Percentiles rank a stretch among this genome's conserved stretches.
Conservation (phyloP, 2,113 vertebrate genomes). For the Elephantulus edwardii region DNA sequence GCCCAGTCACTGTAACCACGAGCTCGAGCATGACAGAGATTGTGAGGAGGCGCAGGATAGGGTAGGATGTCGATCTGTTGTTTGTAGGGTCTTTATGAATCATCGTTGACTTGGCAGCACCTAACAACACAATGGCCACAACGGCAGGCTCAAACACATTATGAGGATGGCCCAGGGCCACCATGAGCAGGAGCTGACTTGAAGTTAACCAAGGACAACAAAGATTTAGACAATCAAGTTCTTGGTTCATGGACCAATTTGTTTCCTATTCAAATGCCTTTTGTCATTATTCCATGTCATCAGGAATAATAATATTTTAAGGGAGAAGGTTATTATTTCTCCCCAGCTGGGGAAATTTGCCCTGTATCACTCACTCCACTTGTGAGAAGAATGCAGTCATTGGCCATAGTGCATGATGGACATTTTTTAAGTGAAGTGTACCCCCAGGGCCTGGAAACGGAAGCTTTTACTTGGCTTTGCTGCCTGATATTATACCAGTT, state of each 20-base stretch:
- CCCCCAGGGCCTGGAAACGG: neutral
- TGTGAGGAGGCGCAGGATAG: too few relatives aligned
- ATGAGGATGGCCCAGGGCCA: neutral
- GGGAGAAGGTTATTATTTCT: neutral
- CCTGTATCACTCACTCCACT: neutral
- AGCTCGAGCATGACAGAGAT: too few relatives aligned
- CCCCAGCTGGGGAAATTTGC: neutral
- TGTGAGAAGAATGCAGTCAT: neutral
- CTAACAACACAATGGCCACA: neutral
- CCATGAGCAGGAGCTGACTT: neutral
- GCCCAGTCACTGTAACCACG: too few relatives aligned
- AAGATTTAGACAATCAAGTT: neutral
- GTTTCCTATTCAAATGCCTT: neutral
- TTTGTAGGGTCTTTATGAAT: too few relatives aligned
- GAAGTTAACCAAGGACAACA: neutral
- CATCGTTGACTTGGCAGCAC: too few relatives aligned
- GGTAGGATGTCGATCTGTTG: too few relatives aligned
- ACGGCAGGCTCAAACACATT: neutral
- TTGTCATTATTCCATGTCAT: neutral
- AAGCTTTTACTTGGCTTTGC: neutral
- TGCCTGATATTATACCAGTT: neutral
- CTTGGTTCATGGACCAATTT: constrained; percentile 19
- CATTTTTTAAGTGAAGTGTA: neutral
- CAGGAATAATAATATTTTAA: neutral
- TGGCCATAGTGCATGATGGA: neutral